phyloP scores from a whole-genome alignment of 2,888 invertebrate species.

The Andrena bicolor region DNA sequence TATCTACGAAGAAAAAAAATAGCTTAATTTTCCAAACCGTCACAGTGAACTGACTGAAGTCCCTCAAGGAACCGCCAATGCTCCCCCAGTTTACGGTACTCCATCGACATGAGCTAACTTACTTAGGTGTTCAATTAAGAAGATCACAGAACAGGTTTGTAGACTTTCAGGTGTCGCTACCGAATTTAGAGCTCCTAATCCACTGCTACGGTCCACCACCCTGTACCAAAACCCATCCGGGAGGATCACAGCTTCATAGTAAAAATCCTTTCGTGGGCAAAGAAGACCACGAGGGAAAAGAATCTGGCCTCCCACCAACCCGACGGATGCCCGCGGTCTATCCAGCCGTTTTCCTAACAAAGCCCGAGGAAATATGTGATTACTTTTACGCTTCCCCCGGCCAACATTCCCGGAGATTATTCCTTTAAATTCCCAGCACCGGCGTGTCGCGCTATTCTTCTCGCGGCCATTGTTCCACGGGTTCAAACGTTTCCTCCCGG shows the following conservation, averaged over 20 bases:
- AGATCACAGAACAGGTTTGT: too few relatives aligned
- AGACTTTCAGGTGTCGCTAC: too few relatives aligned
- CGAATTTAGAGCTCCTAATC: too few relatives aligned
- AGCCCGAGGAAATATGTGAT: slow-evolving; percentile 39
- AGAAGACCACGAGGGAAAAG: neutral
- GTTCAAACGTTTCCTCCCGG: slow-evolving; percentile 19
- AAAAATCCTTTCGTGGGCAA: neutral
- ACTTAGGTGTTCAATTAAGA: too few relatives aligned
- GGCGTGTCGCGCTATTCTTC: slow-evolving; percentile 38
- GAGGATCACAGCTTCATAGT: neutral
- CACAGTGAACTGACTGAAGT: too few relatives aligned
- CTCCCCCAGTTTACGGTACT: too few relatives aligned
- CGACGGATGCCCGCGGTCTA: neutral
- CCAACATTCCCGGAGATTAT: slow-evolving; percentile 38
- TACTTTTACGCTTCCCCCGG: slow-evolving; percentile 22
- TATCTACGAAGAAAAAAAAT: too few relatives aligned
- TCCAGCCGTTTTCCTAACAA: slow-evolving; percentile 13
- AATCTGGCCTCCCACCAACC: neutral
- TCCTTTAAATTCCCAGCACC: slow-evolving; percentile 27
- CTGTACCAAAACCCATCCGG: neutral
- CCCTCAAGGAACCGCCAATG: too few relatives aligned
- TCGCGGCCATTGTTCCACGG: slow-evolving; percentile 15
- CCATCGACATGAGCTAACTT: too few relatives aligned
- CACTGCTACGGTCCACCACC: too few relatives aligned
- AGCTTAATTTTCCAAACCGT: too few relatives aligned